Percentiles rank a stretch among this genome's conserved stretches.
Evolutionary conservation across 1,140 invertebrate genomes (phyloP).

Genomic region (Sinonovacula constricta): DNA sequence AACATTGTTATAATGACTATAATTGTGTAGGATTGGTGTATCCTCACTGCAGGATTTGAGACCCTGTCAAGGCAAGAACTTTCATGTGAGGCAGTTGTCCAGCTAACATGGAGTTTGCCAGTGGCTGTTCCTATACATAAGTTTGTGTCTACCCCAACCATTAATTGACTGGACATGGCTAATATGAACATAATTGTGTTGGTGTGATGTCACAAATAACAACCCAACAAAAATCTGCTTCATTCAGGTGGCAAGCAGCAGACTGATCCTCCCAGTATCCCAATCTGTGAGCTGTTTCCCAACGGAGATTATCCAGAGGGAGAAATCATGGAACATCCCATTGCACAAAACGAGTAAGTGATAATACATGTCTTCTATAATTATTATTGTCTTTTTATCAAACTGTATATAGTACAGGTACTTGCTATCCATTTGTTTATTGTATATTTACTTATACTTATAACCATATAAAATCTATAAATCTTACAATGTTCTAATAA

Average conservation of each 20-base stretch:
- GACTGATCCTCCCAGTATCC: slow-evolving; percentile 91
- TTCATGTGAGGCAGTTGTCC: too few relatives aligned
- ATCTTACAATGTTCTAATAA: too few relatives aligned
- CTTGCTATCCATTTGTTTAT: slow-evolving; percentile 4
- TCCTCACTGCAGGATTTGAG: neutral
- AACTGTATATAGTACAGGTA: neutral
- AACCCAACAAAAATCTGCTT: neutral
- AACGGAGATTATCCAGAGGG: slow-evolving; percentile 84
- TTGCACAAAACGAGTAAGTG: slow-evolving; percentile 72
- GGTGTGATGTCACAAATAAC: neutral
- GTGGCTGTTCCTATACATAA: neutral
- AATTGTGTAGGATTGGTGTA: too few relatives aligned
- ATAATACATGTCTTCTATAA: neutral
- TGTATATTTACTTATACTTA: too few relatives aligned
- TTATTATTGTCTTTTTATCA: neutral
- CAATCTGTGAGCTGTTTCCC: slow-evolving; percentile 91
- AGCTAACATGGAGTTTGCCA: neutral
- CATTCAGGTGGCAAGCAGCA: slow-evolving; percentile 80
- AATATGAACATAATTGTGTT: neutral
- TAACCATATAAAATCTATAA: too few relatives aligned
- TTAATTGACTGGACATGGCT: neutral
- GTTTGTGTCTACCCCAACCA: neutral
- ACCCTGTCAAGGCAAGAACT: neutral
- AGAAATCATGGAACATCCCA: slow-evolving; percentile 78
- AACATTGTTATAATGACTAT: too few relatives aligned